Percentiles rank a stretch among this genome's conserved stretches.
phyloP scores from a whole-genome alignment of 2,888 invertebrate genomes.

The Rhagium mordax region DNA sequence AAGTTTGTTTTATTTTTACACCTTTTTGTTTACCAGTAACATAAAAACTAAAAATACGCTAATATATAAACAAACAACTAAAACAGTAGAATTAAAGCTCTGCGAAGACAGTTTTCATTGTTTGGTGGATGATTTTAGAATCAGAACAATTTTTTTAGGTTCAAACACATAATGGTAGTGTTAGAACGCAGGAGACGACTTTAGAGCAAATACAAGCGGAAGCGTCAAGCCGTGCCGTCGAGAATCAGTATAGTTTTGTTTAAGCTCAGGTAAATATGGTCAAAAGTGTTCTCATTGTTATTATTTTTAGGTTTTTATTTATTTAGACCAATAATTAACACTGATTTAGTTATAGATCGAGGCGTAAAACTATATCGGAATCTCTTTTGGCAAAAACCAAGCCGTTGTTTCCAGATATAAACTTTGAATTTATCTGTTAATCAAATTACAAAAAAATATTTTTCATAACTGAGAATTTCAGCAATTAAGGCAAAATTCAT shows the following conservation, averaged over 20 bases:
- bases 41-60: slow-evolving; percentile 4
- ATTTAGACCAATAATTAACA: background rate
- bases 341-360: background rate
- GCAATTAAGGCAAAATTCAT: too few species aligned
- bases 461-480: too few species aligned
- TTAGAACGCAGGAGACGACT: slow-evolving; percentile 84
- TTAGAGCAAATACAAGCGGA: slow-evolving; percentile 74
- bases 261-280: slow-evolving; percentile 60
- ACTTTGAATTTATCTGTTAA: too few species aligned
- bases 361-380: too few species aligned
- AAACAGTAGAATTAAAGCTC: slow-evolving; percentile 8
- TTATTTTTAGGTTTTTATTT: background rate
- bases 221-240: slow-evolving; percentile 78
- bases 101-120: slow-evolving; percentile 11
- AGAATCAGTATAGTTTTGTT: slow-evolving; percentile 88
- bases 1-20: slow-evolving; percentile 52
- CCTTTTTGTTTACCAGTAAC: slow-evolving; percentile 39
- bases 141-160: slow-evolving; percentile 71
- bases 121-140: slow-evolving; percentile 37
- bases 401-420: too few species aligned
- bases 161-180: slow-evolving; percentile 85
- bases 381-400: too few species aligned
- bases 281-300: slow-evolving; percentile 14
- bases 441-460: too few species aligned
- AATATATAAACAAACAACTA: slow-evolving; percentile 15